Base-by-base conservation (phyloP, 2,888 invertebrate genomes). In the Leucophenga montana region DNA sequence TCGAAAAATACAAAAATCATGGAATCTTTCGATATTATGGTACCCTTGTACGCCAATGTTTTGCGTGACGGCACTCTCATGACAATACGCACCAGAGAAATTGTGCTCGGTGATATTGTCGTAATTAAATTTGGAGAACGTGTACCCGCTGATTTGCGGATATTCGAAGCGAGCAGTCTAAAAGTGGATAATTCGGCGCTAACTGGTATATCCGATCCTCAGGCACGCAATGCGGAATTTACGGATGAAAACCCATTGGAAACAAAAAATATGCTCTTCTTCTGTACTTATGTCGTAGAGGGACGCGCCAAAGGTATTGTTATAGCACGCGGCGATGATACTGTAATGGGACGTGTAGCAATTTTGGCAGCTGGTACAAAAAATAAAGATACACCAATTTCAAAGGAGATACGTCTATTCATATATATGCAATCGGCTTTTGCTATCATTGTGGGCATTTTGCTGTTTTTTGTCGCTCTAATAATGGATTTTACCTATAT, bases 61-160 rank as follows among this genome's bases (percentile, higher is more conserved):
- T 92, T 98, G 84, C 93, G 98, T 80, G 97, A 97, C 89, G 96
- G 96, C 77, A 95, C 97, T 89, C 97, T 97, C 88, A 90, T 95
- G 84, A 96, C 95, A 73, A 90, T 97, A 75, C 93, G 95, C 74
- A 96, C 96, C 85, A 96, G 96, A 90, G 97, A 98, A 85, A 91
- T 99, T 80, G 97, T 97, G 71, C 91, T 98, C 80, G 99, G 99
- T 74, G 99, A 99, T 89, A 94, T 99, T 80, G 97, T 98, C 85
- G 98, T 98, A 89, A 97, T 99, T 74, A 98, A 98, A 90, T 98
- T 98, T 89, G 99, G 99, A 84, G 99, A 99, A 90, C 92, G 98
- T 82, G 95, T 99, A 83, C 99, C 99, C 39, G 99, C 99, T 83
- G 99, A 99, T 90, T 92, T 99, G 86, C 94, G 99, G 83, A 93